These are phyloP conservation scores for Desmophyllum pertusum DNA, from an alignment of 92 coral and sea anemone species.

Conservation along the genomic window DNA sequence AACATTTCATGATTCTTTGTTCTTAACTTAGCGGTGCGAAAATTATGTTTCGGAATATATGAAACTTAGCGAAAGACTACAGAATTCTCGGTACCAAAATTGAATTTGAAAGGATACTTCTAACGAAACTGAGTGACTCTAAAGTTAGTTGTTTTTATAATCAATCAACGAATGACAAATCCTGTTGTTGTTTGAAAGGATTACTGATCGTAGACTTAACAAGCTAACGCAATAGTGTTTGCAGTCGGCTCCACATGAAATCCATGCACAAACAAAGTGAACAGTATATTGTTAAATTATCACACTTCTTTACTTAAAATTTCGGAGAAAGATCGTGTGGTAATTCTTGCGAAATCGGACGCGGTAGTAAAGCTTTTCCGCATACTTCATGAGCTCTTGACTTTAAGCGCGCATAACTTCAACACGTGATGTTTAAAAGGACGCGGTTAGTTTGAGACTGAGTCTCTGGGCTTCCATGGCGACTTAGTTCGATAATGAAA, in stretches of 20 bases:
- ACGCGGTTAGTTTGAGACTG: neutral
- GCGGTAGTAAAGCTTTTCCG: neutral
- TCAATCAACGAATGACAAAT: neutral
- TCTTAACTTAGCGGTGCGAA: neutral
- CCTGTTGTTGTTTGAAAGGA: neutral
- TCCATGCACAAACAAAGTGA: neutral
- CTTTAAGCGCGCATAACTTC: neutral
- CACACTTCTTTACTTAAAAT: neutral
- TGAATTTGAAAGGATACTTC: neutral
- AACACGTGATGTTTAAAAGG: slow-evolving; percentile 15
- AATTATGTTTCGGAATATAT: neutral
- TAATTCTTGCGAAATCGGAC: slow-evolving; percentile 24
- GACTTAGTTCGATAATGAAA: neutral
- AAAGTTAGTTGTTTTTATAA: neutral
- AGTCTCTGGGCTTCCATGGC: neutral
- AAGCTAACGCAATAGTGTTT: neutral
- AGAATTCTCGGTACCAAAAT: neutral
- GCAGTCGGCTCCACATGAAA: neutral
- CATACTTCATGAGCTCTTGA: neutral
- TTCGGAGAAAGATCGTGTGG: too few species aligned
- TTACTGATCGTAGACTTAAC: neutral
- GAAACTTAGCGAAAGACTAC: neutral
- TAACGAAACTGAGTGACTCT: neutral
- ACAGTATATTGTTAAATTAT: neutral
- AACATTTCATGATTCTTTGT: slow-evolving; percentile 12